Evolutionary conservation across 2,888 invertebrate species (phyloP).

Genomic region (Drosophila atripex): DNA sequence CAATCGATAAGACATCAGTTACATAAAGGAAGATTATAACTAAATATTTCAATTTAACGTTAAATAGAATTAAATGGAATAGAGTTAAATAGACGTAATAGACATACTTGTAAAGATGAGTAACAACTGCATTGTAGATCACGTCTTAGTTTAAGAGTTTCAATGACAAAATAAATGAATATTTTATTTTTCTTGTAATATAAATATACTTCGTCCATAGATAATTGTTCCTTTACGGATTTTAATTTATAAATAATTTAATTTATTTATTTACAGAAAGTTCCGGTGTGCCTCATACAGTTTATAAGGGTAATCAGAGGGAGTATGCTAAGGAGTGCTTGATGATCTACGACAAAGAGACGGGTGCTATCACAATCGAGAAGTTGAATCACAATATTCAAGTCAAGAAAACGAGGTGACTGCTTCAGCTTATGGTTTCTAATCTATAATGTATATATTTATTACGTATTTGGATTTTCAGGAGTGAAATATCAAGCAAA

Average conservation of each 20-base stretch:
- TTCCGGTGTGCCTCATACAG: constrained; percentile 94
- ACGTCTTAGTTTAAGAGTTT: not conserved
- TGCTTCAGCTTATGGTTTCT: constrained; percentile 30
- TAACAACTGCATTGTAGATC: not conserved
- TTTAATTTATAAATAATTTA: constrained; percentile 5
- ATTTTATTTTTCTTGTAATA: not conserved
- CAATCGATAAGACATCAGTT: not conserved
- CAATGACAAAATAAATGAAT: not conserved
- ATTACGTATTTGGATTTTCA: constrained; percentile 26
- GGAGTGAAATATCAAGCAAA: constrained; percentile 82
- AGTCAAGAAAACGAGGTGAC: constrained; percentile 94
- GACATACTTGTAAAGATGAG: not conserved
- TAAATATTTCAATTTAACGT: not conserved
- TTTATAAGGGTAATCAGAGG: constrained; percentile 97
- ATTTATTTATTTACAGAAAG: constrained; percentile 87
- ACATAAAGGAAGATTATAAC: not conserved
- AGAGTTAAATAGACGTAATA: not conserved
- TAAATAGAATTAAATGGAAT: no score
- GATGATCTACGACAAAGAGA: constrained; percentile 95
- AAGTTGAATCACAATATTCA: constrained; percentile 95
- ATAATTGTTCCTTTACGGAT: not conserved
- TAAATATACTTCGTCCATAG: not conserved
- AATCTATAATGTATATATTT: no score
- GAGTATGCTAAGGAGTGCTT: constrained; percentile 96
- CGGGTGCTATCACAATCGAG: constrained; percentile 96